Evolutionary conservation across 2,113 vertebrate species (phyloP), one percentile per base, ranked within the genome.

Genomic region (Scytalopus superciliaris): DNA sequence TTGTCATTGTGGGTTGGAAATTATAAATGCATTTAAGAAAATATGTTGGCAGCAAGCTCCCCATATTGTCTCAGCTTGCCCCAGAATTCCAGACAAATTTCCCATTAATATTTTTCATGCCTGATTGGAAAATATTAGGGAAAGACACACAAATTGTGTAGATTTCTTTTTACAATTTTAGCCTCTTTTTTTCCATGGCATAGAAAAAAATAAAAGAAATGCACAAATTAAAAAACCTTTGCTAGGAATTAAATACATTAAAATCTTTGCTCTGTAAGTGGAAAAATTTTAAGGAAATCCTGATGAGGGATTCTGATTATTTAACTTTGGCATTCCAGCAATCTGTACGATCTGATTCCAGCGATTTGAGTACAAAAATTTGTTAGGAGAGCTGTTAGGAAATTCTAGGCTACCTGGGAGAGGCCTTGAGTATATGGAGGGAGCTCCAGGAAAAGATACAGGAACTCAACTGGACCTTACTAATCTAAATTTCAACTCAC

Each of bases 11-110:
- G 2, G 39, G 47, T 22, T 86, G 79, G 75, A 77, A 87, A 94
- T 83, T 35, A n/a, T 23, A 94, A 92, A 74, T 69, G 24, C 55
- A 25, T 86, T 93, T 83, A 42, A 90, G 85, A 96, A 95, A 96
- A 81, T 72, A 88, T 52, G 47, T 90, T 95, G 87, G 93, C 93
- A 93, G 30, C 33, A 77, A 94, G 45, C 35, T 83, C 50, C 49
- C 9, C 25, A 9, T 77, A 81, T 94, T 91, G 74, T 96, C 88
- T 76, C 83, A 94, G 35, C 82, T 93, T 93, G 72, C 73, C 68
- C 35, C 16, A 40, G 77, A 92, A 86, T 84, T 63, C 78, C 82
- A 70, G 50, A 78, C n/a, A 85, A 47, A 80, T 75, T 87, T 92
- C 37, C 70, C 3, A 0, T 84, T 92, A 56, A 72, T 47, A 80